A percentile compares a stretch with the other conserved stretches of the same genome.
phyloP scores from a whole-genome alignment of 1,140 invertebrate genomes.

The Ericerus pela region DNA sequence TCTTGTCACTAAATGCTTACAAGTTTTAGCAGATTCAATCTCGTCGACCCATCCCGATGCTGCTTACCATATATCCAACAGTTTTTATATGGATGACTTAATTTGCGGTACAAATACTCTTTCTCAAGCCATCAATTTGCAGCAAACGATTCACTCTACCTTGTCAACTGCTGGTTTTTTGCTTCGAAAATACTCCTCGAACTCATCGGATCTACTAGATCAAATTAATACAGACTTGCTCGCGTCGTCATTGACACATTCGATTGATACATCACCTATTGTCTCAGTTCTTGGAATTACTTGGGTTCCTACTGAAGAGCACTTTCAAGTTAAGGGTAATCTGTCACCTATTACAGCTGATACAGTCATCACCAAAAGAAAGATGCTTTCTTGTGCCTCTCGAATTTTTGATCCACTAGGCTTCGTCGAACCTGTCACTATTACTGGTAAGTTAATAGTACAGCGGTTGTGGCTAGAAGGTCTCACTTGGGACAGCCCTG shows the following conservation, averaged over 20 bases:
- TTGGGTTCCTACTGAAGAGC: too few relatives aligned
- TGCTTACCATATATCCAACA: neutral
- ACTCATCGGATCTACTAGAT: neutral
- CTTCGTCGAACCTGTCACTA: neutral
- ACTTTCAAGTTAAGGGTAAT: too few relatives aligned
- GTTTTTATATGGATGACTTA: conserved; percentile 14
- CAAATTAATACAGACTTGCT: neutral
- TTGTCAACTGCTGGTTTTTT: neutral
- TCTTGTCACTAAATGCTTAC: neutral
- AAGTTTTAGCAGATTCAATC: neutral
- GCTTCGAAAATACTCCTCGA: conserved; percentile 8
- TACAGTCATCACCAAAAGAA: neutral
- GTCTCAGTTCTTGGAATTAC: too few relatives aligned
- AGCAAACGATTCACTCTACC: neutral
- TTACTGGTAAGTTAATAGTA: conserved; percentile 2
- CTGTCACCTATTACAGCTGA: too few relatives aligned
- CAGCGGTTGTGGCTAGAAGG: neutral
- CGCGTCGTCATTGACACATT: too few relatives aligned
- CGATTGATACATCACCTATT: too few relatives aligned
- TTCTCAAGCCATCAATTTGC: neutral
- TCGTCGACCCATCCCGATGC: neutral
- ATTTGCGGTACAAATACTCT: neutral
- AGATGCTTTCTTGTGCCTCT: neutral
- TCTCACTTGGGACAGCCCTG: neutral
- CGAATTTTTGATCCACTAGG: conserved; percentile 12